A percentile compares a stretch with the other conserved stretches of the same genome.
Evolutionary conservation across 2,113 vertebrate species (phyloP).

Genomic region (Thinocorus orbignyianus): DNA sequence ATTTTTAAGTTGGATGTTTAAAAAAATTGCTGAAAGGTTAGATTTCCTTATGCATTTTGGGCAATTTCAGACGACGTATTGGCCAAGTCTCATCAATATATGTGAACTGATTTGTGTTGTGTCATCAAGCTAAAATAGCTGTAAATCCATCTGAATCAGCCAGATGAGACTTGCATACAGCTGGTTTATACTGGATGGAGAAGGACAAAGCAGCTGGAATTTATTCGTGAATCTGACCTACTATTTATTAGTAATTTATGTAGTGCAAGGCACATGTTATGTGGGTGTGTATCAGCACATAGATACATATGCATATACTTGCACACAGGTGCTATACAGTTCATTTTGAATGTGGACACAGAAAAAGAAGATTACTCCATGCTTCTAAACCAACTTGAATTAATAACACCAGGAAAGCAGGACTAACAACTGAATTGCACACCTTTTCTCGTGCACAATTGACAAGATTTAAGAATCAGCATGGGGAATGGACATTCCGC

Average conservation of each 20-base stretch:
- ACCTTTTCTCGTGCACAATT: not conserved
- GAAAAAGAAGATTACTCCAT: not conserved
- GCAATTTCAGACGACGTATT: not conserved
- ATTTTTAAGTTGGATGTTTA: not conserved
- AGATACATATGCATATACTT: not conserved
- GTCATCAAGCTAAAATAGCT: not conserved
- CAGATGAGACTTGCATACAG: conserved; percentile 4
- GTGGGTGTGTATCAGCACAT: not conserved
- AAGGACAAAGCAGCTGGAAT: conserved; percentile 32
- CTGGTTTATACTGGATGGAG: not conserved
- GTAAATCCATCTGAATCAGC: conserved; percentile 3
- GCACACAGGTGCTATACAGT: not conserved
- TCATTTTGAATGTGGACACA: not conserved
- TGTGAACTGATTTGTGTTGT: not conserved
- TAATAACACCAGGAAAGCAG: not conserved
- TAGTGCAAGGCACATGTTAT: not conserved
- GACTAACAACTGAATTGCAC: not conserved
- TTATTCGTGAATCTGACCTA: not conserved
- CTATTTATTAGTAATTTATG: conserved; percentile 45
- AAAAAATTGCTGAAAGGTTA: conserved; percentile 14
- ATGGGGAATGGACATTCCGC: not conserved
- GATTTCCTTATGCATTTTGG: conserved; percentile 1
- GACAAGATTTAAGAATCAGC: not conserved
- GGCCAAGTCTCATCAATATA: not conserved
- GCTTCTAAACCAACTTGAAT: not conserved